These are phyloP conservation scores for Andricus grossulariae DNA, from an alignment of 1,140 invertebrate species.

Conservation along the genomic window DNA sequence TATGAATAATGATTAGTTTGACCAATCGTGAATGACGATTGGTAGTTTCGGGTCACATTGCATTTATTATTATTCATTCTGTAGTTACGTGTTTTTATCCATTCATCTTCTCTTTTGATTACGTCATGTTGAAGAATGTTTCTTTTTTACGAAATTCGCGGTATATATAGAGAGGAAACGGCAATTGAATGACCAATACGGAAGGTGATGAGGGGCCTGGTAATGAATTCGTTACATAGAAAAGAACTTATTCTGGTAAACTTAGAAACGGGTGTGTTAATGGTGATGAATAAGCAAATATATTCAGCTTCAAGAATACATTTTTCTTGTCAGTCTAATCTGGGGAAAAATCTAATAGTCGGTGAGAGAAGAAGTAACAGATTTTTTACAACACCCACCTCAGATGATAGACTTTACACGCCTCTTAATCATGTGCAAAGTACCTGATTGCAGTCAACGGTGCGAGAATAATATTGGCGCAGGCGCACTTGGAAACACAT, in stretches of 20 bases:
- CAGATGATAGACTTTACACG: too few species aligned
- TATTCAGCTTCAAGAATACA: background rate
- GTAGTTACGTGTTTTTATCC: background rate
- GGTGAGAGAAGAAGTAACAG: too few species aligned
- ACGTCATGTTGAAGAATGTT: background rate
- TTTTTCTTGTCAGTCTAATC: background rate
- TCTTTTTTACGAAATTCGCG: background rate
- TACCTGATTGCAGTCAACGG: too few species aligned
- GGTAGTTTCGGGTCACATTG: background rate
- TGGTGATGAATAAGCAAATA: conserved; percentile 6
- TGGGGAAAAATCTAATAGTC: background rate
- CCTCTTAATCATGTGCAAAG: too few species aligned
- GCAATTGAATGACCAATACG: background rate
- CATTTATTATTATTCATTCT: background rate
- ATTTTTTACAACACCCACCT: too few species aligned
- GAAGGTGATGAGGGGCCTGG: background rate
- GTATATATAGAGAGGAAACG: background rate
- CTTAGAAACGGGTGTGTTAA: background rate
- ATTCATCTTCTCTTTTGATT: conserved; percentile 3
- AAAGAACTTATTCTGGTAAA: background rate
- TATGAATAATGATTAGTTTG: background rate
- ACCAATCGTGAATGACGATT: background rate
- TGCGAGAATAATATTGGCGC: too few species aligned
- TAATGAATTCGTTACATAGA: background rate
- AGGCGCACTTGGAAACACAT: too few species aligned